Evolutionary conservation across 2,888 invertebrate genomes (phyloP).

Genomic region (Macrophya annulata): DNA sequence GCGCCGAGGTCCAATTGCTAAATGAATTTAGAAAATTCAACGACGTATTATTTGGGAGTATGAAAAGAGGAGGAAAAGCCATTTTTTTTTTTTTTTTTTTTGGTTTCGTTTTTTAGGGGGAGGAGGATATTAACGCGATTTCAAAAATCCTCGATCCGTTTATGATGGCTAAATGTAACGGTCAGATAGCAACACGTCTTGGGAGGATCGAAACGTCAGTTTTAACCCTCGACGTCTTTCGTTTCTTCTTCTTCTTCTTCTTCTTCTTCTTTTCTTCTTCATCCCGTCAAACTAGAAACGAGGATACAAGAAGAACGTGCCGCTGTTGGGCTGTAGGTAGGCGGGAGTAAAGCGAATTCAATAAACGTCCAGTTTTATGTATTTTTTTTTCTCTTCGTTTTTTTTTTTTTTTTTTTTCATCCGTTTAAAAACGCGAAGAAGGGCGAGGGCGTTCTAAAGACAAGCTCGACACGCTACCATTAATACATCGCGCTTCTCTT

Average conservation of each 20-base stretch:
- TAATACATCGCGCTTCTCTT: conserved; percentile 43
- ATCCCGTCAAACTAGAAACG: conserved; percentile 21
- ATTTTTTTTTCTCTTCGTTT: conserved; percentile 2
- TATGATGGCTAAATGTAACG: conserved; percentile 19
- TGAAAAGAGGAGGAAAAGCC: neutral
- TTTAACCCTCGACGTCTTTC: neutral
- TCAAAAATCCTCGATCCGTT: neutral
- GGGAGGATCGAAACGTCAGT: conserved; percentile 50
- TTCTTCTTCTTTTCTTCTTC: conserved; percentile 16
- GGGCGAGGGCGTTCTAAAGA: conserved; percentile 36
- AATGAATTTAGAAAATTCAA: conserved; percentile 50
- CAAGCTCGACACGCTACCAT: conserved; percentile 46
- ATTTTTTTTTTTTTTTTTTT: neutral
- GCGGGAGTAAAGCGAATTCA: conserved; percentile 43
- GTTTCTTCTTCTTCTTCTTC: conserved; percentile 8
- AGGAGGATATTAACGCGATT: neutral
- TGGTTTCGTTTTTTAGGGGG: neutral
- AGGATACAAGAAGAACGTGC: conserved; percentile 8
- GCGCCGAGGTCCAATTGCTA: conserved; percentile 48
- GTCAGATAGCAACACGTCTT: conserved; percentile 40
- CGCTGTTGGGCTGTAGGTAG: neutral
- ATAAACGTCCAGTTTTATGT: conserved; percentile 50
- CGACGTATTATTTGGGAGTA: neutral
- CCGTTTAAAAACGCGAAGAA: conserved; percentile 6
- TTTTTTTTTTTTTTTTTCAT: neutral